phyloP scores from a whole-genome alignment of 1,140 invertebrate species.

The Brachionus calyciflorus region DNA sequence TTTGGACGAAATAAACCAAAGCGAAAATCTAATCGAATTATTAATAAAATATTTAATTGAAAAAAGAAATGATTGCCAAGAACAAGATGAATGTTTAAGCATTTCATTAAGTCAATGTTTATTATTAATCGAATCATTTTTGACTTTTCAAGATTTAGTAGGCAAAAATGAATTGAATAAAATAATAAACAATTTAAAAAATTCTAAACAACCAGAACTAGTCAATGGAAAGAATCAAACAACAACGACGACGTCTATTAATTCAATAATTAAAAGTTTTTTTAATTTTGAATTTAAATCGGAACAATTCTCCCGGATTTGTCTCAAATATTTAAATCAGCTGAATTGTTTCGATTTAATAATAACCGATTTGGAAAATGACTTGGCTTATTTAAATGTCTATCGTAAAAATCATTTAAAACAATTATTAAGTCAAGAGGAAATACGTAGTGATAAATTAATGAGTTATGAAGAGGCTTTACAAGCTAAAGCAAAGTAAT shows the following conservation, averaged over 20 bases:
- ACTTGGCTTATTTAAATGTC: not conserved
- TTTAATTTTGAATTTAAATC: not conserved
- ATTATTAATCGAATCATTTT: too few relatives aligned
- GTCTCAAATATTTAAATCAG: not conserved
- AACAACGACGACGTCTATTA: not conserved
- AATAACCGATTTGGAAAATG: not conserved
- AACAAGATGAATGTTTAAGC: too few relatives aligned
- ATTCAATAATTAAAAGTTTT: not conserved
- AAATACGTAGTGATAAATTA: too few relatives aligned
- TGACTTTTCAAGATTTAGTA: too few relatives aligned
- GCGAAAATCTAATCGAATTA: too few relatives aligned
- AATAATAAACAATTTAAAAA: not conserved
- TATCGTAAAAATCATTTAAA: conserved; percentile 31
- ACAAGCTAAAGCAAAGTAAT: conserved; percentile 10
- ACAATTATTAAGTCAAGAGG: not conserved
- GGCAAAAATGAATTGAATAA: too few relatives aligned
- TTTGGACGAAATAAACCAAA: not conserved
- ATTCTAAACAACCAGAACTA: not conserved
- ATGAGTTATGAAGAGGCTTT: conserved; percentile 8
- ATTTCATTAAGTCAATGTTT: too few relatives aligned
- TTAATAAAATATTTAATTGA: too few relatives aligned
- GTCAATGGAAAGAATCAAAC: not conserved
- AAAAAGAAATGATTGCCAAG: too few relatives aligned
- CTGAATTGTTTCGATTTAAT: not conserved
- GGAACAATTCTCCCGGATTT: not conserved